Evolutionary conservation across 2,797 vertebrate species (phyloP), one percentile per base, ranked within the genome.

Genomic region (Dromococcyx pavoninus): DNA sequence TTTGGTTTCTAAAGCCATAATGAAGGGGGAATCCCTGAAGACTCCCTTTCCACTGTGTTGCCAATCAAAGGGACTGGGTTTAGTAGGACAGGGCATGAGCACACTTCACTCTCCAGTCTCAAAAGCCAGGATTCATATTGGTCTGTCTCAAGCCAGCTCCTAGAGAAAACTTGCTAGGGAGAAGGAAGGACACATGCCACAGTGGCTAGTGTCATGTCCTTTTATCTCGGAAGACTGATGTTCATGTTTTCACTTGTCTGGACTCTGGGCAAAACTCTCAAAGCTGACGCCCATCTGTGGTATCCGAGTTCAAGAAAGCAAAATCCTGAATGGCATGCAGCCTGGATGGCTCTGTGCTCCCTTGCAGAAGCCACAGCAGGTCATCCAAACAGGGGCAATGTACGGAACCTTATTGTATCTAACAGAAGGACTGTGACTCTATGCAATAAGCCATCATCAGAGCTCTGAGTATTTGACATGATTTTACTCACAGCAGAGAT

Each of bases 341-440:
- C 22, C 60, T 22, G 71, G 10, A 19, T 27, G 46, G 35, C 35
- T 89, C 44, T 53, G 24, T 5, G 7, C 39, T 44, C 78, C 78
- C 32, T 3, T 35, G 75, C 30, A 50, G 58, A 41, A 24, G 46
- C 46, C 71, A 70, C 21, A n/a, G 25, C 44, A 56, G n/a, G 13
- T 37, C 67, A 39, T 3, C n/a, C n/a, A 30, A 41, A 28, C 27
- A 41, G 44, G 10, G 13, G 35, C 14, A 54, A 16, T 2, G 14
- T 5, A 10, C 0, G 22, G 65, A 21, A 64, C 51, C 61, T 56
- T 2, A 1, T 0, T 4, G 35, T 1, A 41, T 0, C 30, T 7
- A 30, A 32, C 18, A 39, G 13, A 46, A 44, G 33, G 15, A 24
- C 46, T 16, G 65, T 2, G 76, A 35, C 28, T 58, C 30, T 43